Conservation (phyloP, 2,113 vertebrate species). For the Oreochromis tanganicae region DNA sequence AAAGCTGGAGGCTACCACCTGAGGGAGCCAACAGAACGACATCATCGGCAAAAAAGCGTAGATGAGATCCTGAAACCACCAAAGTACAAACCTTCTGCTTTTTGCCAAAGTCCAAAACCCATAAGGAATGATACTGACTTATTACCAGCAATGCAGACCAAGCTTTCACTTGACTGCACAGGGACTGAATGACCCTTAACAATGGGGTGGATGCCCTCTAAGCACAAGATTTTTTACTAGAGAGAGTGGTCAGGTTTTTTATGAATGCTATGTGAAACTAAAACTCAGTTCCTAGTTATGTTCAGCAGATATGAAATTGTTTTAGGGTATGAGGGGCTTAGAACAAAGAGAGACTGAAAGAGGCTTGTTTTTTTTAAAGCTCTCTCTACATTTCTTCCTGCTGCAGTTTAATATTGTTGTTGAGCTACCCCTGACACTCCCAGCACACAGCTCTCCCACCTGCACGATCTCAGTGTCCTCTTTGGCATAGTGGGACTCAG, state of each 20-base stretch:
- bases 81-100: not conserved
- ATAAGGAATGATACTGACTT: not conserved
- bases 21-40: not conserved
- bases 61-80: not conserved
- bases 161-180: not conserved
- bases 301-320: not conserved
- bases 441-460: not conserved
- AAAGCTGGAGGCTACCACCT: not conserved
- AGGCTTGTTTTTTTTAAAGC: rapidly evolving
- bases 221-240: not conserved
- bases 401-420: not conserved
- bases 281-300: rapidly evolving
- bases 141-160: not conserved
- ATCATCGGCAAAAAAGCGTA: not conserved
- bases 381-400: rapidly evolving
- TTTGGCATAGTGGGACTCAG: constrained; percentile 70
- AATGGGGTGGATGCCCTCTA: not conserved
- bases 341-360: not conserved
- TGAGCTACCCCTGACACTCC: not conserved
- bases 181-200: not conserved
- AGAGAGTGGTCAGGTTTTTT: not conserved
- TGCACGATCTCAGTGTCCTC: constrained; percentile 65
- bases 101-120: not conserved
- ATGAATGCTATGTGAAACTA: not conserved
- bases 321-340: not conserved